Evolutionary conservation across 2,113 vertebrate species (phyloP), one percentile per base, ranked within the genome.

Genomic region (Solea senegalensis): DNA sequence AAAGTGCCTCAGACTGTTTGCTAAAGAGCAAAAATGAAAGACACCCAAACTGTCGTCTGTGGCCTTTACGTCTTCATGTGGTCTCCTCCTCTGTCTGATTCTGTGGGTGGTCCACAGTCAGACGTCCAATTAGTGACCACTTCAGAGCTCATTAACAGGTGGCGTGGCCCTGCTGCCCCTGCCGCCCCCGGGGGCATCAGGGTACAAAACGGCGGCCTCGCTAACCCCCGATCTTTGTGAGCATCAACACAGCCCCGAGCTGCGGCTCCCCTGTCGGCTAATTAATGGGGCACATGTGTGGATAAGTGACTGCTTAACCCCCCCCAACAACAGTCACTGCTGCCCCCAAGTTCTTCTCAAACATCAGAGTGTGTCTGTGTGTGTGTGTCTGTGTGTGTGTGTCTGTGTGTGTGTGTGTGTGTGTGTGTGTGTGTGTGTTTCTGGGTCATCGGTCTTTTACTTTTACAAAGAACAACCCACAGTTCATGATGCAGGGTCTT

Each of bases 131-230:
- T 92, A 93, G 90, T 85, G 74, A 81, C 81, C 60, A 88, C 89
- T 91, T 90, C 72, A 81, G 90, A 80, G 86, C 76, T 87, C 87
- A 90, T 82, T 94, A 94, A 95, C 93, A 95, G 94, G 95, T 94
- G 92, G 92, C 83, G 89, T 87, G 81, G 89, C 57, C 86, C 94
- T 93, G 92, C 93, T 95, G 93, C 85, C 89, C 88, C 76, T 50
- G 21, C 21, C 21, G 21, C 21, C 21, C 21, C 21, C 21, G 21
- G 58, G 8, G 21, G 59, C 82, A 80, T 80, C 78, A 11, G 50
- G 78, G 70, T 67, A 84, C 56, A 90, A 73, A 90, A 58, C 68
- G 76, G 63, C 78, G 43, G 39, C 60, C 65, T 53, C 64, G 26
- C 27, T 70, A 5, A 45, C 51, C 39, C 54, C 45, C 12, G 9